Evolutionary conservation across 2,888 invertebrate genomes (phyloP).

Genomic region (Anaspis maculata): DNA sequence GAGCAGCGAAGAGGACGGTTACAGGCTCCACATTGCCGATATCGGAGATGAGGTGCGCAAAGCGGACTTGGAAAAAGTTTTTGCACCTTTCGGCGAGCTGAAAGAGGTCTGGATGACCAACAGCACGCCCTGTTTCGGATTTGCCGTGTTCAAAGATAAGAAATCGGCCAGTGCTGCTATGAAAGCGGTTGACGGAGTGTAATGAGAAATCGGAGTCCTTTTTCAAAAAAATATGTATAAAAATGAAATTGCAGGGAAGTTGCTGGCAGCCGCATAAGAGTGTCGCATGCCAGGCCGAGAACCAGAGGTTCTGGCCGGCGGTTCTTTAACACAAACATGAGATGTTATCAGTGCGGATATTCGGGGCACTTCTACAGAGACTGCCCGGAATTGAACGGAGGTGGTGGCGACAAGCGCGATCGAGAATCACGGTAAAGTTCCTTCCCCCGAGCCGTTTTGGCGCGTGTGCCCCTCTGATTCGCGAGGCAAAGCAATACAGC

Average conservation of each 20-base stretch:
- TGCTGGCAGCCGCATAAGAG: constrained; percentile 45
- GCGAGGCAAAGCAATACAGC: constrained; percentile 7
- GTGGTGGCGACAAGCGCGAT: constrained; percentile 31
- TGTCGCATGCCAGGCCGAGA: constrained; percentile 47
- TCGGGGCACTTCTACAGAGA: constrained; percentile 51
- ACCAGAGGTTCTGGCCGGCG: constrained; percentile 43
- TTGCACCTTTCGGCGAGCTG: constrained; percentile 47
- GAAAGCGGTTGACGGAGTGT: constrained; percentile 44
- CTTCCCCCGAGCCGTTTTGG: no score
- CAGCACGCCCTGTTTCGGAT: constrained; percentile 54
- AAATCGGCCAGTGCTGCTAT: constrained; percentile 46
- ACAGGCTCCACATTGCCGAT: constrained; percentile 47
- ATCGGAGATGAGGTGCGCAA: constrained; percentile 47
- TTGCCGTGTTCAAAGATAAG: constrained; percentile 48
- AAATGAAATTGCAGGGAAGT: constrained; percentile 38
- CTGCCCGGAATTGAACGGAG: constrained; percentile 43
- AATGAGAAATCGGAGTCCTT: constrained; percentile 17
- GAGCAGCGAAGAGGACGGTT: constrained; percentile 39
- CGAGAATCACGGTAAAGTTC: constrained; percentile 30
- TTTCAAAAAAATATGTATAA: background rate
- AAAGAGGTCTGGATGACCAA: constrained; percentile 52
- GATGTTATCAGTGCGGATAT: constrained; percentile 52
- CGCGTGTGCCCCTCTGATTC: constrained; percentile 1
- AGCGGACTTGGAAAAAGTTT: constrained; percentile 46
- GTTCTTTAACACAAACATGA: constrained; percentile 48